Evolutionary conservation across 2,113 vertebrate genomes (phyloP), one percentile per base, ranked within the genome.

Genomic region (Genyomyrus donnyi): DNA sequence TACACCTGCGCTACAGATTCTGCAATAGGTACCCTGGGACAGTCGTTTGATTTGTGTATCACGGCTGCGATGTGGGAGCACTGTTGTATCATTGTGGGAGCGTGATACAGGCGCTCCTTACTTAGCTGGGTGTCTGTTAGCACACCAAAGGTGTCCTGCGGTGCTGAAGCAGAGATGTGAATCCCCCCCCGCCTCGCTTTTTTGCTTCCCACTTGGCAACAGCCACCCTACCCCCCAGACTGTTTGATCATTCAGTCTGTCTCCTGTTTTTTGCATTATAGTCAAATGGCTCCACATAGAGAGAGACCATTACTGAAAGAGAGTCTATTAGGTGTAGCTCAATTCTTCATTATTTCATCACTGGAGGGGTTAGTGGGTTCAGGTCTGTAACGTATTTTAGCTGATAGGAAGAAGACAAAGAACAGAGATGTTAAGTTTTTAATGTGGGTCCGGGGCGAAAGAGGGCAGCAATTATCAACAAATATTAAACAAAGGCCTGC

Each of bases 301-400:
- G 77, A 91, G 91, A 92, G 58, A 89, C 91, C 88, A 91, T 92
- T 92, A 91, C 89, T 77, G 89, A 90, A 92, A 91, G 90, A 90
- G 90, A 88, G 91, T 89, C 90, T 89, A 90, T 91, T 91, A 91
- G 85, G 91, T 90, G 90, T 87, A 91, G 90, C 90, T 91, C 91
- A 90, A 77, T 90, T 91, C 90, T 89, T 93, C 90, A 92, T 92
- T 90, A 93, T 92, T 92, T 93, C 87, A 62, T 89, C 85, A 52
- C 13, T 88, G 48, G 49, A 50, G 85, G 70, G 35, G 35, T 45
- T 83, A 70, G 56, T 66, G 35, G 66, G 62, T 27, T 52, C 70
- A 85, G 85, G 87, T 77, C 42, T 88, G 70, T 24, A 83, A 88
- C 74, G 62, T 52, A 84, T 84, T 88, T 66, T 9, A 53, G 17